Evolutionary conservation across 2,113 vertebrate species (phyloP).

Genomic region (Oryzias celebensis): DNA sequence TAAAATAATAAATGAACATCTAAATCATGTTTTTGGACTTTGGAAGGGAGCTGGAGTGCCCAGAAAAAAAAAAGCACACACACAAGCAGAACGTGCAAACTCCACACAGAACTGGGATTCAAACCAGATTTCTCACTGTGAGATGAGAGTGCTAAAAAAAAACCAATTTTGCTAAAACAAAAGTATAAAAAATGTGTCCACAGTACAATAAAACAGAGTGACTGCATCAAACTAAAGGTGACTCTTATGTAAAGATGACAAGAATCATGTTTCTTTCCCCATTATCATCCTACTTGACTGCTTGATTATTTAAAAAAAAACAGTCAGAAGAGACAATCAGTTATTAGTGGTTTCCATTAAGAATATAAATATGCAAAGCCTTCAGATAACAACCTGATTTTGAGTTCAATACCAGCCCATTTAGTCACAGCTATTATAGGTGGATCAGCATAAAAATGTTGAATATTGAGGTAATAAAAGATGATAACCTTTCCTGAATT

Average conservation of each 20-base stretch:
- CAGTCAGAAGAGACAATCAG: constrained; percentile 27
- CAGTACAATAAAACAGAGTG: background rate
- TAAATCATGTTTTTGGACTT: no score
- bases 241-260: constrained; percentile 4
- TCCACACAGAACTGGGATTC: no score
- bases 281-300: constrained; percentile 6
- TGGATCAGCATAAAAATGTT: constrained; percentile 62
- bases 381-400: constrained; percentile 64
- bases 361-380: constrained; percentile 61
- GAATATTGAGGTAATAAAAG: constrained; percentile 56
- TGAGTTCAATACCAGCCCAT: constrained; percentile 59
- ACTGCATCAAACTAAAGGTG: background rate
- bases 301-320: constrained; percentile 20
- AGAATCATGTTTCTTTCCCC: constrained; percentile 26
- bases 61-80: no score
- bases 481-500: constrained; percentile 46
- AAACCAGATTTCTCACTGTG: no score
- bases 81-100: no score
- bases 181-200: no score
- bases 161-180: background rate
- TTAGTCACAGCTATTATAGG: constrained; percentile 62
- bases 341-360: constrained; percentile 57
- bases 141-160: no score
- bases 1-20: no score
- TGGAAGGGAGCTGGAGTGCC: no score